Evolutionary conservation across 2,888 invertebrate genomes (phyloP).

Genomic region (Cyrtodaria siliqua): DNA sequence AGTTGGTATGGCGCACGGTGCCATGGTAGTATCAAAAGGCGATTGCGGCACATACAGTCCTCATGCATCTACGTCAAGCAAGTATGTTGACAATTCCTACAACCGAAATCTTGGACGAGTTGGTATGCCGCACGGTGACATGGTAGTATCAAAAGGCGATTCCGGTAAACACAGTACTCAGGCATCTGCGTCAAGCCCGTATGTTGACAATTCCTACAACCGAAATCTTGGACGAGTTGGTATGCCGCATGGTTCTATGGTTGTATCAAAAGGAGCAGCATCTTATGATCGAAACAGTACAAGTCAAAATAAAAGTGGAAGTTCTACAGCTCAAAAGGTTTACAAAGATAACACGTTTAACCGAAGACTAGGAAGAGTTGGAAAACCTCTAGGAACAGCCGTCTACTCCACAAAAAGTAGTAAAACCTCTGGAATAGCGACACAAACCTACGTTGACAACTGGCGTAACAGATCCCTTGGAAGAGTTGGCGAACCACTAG

Average conservation of each 20-base stretch:
- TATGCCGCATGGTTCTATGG: too few relatives aligned
- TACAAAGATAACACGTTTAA: too few relatives aligned
- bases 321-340: too few relatives aligned
- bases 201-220: slow-evolving; percentile 37
- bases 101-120: slow-evolving; percentile 51
- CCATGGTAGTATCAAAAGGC: slow-evolving; percentile 32
- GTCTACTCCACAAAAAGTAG: too few relatives aligned
- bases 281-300: too few relatives aligned
- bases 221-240: slow-evolving; percentile 17
- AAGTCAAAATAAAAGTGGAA: too few relatives aligned
- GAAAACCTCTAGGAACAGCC: slow-evolving; percentile 2
- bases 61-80: background rate
- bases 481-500: slow-evolving; percentile 38
- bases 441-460: slow-evolving; percentile 32
- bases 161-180: background rate
- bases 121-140: slow-evolving; percentile 48
- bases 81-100: slow-evolving; percentile 52
- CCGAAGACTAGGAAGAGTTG: too few relatives aligned
- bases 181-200: background rate
- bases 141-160: slow-evolving; percentile 27
- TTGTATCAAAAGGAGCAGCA: too few relatives aligned
- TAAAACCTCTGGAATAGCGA: too few relatives aligned
- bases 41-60: too few relatives aligned
- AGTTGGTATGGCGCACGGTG: slow-evolving; percentile 51
- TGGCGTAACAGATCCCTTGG: slow-evolving; percentile 25